Base-by-base conservation (phyloP, 2,113 vertebrate genomes). In the Eretmochelys imbricata region DNA sequence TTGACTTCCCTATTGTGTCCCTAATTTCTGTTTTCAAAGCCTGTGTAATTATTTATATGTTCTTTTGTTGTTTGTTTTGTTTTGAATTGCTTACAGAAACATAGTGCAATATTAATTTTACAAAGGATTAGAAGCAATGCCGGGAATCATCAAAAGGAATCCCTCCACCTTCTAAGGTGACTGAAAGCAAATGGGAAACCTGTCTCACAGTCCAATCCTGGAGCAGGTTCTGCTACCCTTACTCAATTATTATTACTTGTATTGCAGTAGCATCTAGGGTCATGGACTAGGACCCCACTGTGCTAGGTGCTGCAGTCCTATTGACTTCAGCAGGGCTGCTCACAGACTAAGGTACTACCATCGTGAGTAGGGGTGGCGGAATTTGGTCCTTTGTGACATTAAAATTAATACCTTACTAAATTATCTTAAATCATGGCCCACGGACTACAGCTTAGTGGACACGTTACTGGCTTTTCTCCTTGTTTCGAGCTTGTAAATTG, bases 331-430 rank as follows among this genome's bases (percentile, higher is more conserved):
- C 19, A 5, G 8, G 17, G n/a, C 24, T 62, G 78, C 49, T 91
- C 46, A 19, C 88, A 92, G 79, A 82, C 92, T 93, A 62, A 38
- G 57, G 48, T 89, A 86, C 92, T 91, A 69, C 85, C 93, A 85
- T n/a, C 8, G 6, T 76, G 50, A 94, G 85, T 65, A 90, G 93
- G 50, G 76, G 53, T 95, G 96, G 79, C 1, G 0, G 88, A 94
- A 89, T 86, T 87, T 92, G 38, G 82, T 91, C 95, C 86, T 96
- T 96, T 96, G 91, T 85, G 81, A 96, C 65, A 91, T 38, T 85
- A 96, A 95, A 96, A 42, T 94, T 92, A 92, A 90, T 88, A 75
- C 90, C 81, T 92, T 95, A 95, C 93, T 95, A 94, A 96, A 96
- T 87, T 46, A 95, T 96, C 83, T 79, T 85, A 88, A 75, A 42